phyloP scores from a whole-genome alignment of 2,113 vertebrate genomes.

The Pogonocichla stellata region DNA sequence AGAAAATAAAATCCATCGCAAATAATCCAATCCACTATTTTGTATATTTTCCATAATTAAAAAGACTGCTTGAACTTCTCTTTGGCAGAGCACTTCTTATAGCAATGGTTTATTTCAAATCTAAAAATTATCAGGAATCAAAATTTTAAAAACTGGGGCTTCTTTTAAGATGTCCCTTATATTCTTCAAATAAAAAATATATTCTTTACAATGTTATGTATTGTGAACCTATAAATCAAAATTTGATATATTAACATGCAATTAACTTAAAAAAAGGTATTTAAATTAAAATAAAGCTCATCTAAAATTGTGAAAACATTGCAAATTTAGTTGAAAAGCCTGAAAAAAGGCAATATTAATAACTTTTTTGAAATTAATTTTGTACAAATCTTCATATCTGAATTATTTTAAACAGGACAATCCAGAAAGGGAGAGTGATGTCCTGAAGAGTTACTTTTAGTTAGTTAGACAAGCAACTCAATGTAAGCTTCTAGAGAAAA shows the following conservation, averaged over 20 bases:
- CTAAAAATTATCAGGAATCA: neutral
- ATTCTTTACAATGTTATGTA: neutral
- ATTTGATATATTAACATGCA: neutral
- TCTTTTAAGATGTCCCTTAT: neutral
- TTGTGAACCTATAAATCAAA: neutral
- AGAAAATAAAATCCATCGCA: neutral
- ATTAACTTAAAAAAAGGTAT: neutral
- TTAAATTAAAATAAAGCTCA: neutral
- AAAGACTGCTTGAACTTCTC: neutral
- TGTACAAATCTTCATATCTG: neutral
- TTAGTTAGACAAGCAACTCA: neutral
- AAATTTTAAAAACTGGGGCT: fast-evolving
- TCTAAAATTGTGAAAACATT: neutral
- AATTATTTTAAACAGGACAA: neutral
- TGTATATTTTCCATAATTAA: neutral
- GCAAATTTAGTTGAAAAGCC: neutral
- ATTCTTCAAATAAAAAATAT: neutral
- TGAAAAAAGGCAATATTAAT: neutral
- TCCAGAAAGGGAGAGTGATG: neutral
- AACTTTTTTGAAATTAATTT: neutral
- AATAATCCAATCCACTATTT: neutral
- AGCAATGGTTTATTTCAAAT: neutral
- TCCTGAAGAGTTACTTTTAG: neutral
- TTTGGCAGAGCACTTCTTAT: neutral
- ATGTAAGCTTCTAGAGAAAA: neutral